Percentiles rank a stretch among this genome's conserved stretches.
phyloP scores from a whole-genome alignment of 2,797 vertebrate genomes.

The Calcarius lapponicus region DNA sequence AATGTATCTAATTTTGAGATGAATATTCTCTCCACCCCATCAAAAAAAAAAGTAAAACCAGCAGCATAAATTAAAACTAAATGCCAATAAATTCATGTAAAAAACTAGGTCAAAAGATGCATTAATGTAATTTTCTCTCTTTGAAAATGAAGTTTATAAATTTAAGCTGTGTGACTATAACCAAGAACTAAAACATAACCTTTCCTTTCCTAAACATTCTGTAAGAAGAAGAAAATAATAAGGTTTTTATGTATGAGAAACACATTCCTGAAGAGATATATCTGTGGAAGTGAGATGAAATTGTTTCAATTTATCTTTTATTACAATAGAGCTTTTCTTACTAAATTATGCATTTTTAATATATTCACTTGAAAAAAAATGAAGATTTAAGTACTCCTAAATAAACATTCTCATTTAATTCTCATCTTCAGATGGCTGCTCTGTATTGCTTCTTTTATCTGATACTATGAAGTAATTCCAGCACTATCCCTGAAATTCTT shows the following conservation, averaged over 20 bases:
- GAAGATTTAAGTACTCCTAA: background rate
- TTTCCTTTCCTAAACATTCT: background rate
- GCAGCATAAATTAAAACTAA: background rate
- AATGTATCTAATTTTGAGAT: background rate
- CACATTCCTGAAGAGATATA: background rate
- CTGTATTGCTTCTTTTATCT: background rate
- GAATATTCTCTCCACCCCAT: background rate
- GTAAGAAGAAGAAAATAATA: background rate
- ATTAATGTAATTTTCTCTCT: conserved; percentile 5
- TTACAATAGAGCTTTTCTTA: background rate
- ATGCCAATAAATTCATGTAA: background rate
- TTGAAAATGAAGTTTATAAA: background rate
- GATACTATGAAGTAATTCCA: background rate
- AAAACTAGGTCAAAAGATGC: conserved; percentile 4
- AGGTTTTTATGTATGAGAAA: background rate
- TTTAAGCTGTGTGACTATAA: background rate
- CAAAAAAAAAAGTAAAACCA: background rate
- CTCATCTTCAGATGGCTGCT: background rate
- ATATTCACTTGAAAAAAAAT: background rate
- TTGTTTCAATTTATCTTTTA: background rate
- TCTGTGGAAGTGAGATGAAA: background rate
- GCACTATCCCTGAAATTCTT: background rate
- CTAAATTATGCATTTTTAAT: background rate
- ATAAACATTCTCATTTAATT: background rate
- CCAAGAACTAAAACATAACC: background rate